Percentiles rank a stretch among this genome's conserved stretches.
Conservation (phyloP, 1,140 invertebrate genomes). For the Caenorhabditis elegans region WBcel235 BX284606.5:10724001-10724500, state of each 20-base stretch:
- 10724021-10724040: not conserved
- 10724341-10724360: not conserved
- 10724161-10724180: conserved; percentile 22
- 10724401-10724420: too few relatives aligned
- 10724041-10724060: not conserved
- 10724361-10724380: not conserved
- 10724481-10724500: too few relatives aligned
- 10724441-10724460: too few relatives aligned
- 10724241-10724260: not conserved
- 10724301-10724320: not conserved
- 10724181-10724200: not conserved
- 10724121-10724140: conserved; percentile 16
- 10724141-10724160: not conserved
- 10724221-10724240: not conserved
- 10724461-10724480: too few relatives aligned
- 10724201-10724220: conserved; percentile 12
- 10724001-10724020: too few relatives aligned
- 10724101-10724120: conserved; percentile 32
- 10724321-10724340: not conserved
- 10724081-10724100: conserved; percentile 5
- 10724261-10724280: conserved; percentile 23
- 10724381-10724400: too few relatives aligned
- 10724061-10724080: conserved; percentile 11
- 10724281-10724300: not conserved
- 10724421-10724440: too few relatives aligned